Evolutionary conservation across 35 echinoderm and acorn worm species (phyloP).

Genomic region (Hemicentrotus pulcherrimus): DNA sequence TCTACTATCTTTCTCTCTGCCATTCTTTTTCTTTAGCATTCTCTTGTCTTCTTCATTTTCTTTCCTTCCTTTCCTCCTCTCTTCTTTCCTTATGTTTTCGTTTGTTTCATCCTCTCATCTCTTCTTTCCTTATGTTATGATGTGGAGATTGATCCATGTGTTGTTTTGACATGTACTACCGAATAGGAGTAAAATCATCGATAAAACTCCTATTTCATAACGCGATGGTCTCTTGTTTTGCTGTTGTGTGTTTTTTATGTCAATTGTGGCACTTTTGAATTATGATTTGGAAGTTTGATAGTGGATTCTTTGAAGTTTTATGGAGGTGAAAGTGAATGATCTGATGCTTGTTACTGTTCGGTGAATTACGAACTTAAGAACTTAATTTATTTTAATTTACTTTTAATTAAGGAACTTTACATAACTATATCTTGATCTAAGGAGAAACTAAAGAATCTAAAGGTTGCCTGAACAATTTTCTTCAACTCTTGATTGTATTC

Average conservation of each 20-base stretch:
- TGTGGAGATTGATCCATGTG: no score
- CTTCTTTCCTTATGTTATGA: background rate
- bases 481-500: no score
- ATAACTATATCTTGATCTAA: background rate
- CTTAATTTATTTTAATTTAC: background rate
- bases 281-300: background rate
- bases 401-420: background rate
- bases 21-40: no score
- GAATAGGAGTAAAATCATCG: no score
- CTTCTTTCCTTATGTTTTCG: no score
- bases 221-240: background rate
- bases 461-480: no score
- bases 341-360: background rate
- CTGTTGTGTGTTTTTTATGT: background rate
- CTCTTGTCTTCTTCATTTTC: no score
- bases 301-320: no score
- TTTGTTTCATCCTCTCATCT: background rate
- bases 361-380: background rate
- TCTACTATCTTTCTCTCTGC: no score
- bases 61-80: no score
- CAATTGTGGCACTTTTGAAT: background rate
- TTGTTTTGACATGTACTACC: no score
- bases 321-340: background rate
- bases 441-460: no score
- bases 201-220: background rate